Conservation (phyloP, 1,140 invertebrate species). For the Physella acuta region DNA sequence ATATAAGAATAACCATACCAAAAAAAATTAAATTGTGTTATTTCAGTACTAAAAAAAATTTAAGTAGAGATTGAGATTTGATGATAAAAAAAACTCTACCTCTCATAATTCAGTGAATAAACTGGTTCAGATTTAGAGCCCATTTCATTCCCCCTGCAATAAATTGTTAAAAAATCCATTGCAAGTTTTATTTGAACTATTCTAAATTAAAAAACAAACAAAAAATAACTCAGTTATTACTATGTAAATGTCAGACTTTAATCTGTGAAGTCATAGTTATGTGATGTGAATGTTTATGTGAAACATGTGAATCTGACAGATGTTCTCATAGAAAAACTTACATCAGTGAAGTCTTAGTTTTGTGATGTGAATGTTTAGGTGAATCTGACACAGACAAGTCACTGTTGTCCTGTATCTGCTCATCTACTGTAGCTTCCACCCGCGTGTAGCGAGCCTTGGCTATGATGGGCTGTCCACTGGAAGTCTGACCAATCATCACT, state of each 20-base stretch:
- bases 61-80: too few species aligned
- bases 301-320: neutral
- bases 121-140: neutral
- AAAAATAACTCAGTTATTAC: too few species aligned
- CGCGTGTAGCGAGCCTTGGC: slow-evolving; percentile 26
- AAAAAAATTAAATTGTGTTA: too few species aligned
- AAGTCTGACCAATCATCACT: slow-evolving; percentile 15
- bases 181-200: neutral
- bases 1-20: too few species aligned
- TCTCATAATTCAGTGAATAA: neutral
- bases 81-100: neutral
- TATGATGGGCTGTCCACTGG: slow-evolving; percentile 16
- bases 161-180: too few species aligned
- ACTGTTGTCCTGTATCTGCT: neutral
- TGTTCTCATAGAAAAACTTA: neutral
- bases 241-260: too few species aligned
- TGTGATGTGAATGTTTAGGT: neutral
- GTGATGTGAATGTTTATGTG: neutral
- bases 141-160: neutral
- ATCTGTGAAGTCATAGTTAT: too few species aligned
- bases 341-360: too few species aligned
- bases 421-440: slow-evolving; percentile 24
- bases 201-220: neutral
- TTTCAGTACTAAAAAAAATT: too few species aligned
- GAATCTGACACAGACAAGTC: neutral